Evolutionary conservation across 2,888 invertebrate species (phyloP), one percentile per base, ranked within the genome.

Genomic region (Drosophila neotestacea): DNA sequence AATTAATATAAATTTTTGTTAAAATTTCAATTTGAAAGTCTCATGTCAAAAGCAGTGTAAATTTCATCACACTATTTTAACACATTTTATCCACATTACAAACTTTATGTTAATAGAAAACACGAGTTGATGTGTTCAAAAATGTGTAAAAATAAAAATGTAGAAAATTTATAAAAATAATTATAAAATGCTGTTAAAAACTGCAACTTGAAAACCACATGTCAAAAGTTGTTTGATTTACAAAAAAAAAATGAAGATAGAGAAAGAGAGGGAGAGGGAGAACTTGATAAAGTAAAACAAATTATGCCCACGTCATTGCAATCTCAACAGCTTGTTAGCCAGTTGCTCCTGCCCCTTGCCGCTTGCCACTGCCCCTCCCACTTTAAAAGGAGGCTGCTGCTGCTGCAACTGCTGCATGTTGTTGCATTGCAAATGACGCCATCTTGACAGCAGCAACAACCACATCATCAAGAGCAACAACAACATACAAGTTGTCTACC

Each of bases 281-380:
- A 55, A 68, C 60, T 78, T 79, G 70, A 83, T 73, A 83, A 86
- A 81, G 70, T 74, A 81, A 81, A 81, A 77, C 77, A 86, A 86
- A 81, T 86, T 85, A 81, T 84, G 84, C 77, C 84, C 77, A 79
- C 77, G 77, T 81, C 87, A 86, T 73, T 79, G 85, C 86, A 85
- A 85, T 79, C 85, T 86, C 81, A 81, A 84, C 87, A 84, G 84
- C 79, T 86, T 84, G 84, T 84, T 86, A 85, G 61, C 69, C 63
- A 71, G 77, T 70, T 61, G 27, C 47, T n/a, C 9, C n/a, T 2
- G 27, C 1, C 28, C 55, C 32, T 11, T 30, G 42, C 27, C 34
- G 50, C 48, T 46, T 13, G n/a, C n/a, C 32, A 6, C 16, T 16
- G 16, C 16, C 10, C 22, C 42, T 32, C 13, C 52, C 4, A 11